phyloP scores from a whole-genome alignment of 1,140 invertebrate species.

The Cydia strobilella region DNA sequence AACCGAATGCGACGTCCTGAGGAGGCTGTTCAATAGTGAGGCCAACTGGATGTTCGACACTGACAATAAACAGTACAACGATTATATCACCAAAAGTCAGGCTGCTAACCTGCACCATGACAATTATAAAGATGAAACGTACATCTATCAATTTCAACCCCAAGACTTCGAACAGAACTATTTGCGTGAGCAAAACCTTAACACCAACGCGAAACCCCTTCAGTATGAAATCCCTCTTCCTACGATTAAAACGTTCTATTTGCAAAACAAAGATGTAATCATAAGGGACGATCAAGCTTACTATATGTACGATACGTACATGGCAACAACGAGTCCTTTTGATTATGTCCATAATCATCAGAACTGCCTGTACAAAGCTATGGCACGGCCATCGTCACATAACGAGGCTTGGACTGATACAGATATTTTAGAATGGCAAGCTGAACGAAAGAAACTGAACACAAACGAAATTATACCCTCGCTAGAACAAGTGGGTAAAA shows the following conservation, averaged over 20 bases:
- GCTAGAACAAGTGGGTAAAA: slow-evolving; percentile 50
- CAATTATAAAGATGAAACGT: neutral
- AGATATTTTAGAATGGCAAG: neutral
- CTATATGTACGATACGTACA: slow-evolving; percentile 14
- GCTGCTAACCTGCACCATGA: neutral
- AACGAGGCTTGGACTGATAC: neutral
- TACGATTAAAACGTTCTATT: slow-evolving; percentile 1
- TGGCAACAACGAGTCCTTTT: slow-evolving; percentile 15
- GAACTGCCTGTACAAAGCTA: neutral
- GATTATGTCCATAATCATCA: slow-evolving; percentile 7
- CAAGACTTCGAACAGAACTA: neutral
- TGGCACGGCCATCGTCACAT: neutral
- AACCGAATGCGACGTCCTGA: slow-evolving; percentile 44
- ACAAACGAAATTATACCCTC: slow-evolving; percentile 46
- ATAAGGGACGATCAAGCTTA: slow-evolving; percentile 3
- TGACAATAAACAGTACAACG: slow-evolving; percentile 23
- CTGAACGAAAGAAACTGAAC: slow-evolving; percentile 46
- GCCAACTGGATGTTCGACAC: slow-evolving; percentile 37
- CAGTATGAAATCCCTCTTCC: neutral
- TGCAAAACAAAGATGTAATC: slow-evolving; percentile 10
- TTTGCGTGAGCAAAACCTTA: neutral
- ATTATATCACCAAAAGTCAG: neutral
- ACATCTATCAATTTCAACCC: neutral
- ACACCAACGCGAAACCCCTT: neutral
- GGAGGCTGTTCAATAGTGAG: slow-evolving; percentile 58